Base-by-base conservation (phyloP, 2,113 vertebrate genomes). In the Bolborhynchus lineola region DNA sequence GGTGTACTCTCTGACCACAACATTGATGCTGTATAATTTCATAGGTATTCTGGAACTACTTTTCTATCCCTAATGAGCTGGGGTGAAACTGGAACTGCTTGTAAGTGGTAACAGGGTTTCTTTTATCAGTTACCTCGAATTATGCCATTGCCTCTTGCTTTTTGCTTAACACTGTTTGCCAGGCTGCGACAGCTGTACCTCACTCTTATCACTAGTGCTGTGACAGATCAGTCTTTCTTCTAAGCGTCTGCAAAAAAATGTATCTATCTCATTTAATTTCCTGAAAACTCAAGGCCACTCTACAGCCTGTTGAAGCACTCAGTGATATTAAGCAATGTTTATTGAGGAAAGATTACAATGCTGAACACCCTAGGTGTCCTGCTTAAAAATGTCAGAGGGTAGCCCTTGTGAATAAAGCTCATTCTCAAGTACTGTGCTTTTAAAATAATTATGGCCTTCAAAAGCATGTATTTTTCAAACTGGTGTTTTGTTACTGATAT, bases 341-440 rank as follows among this genome's bases (percentile, higher is more conserved):
- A 44, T 47, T 81, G 33, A 83, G 55, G 39, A 80, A 92, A 86
- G 20, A 84, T 81, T 74, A 49, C 42, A 90, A n/a, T 57, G 29
- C 12, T 78, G 37, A 86, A 83, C 18, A 49, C 35, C n/a, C 13
- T 33, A 63, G 16, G 15, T 64, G 25, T 21, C 7, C 33, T 52
- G 16, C 78, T 95, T 65, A 64, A 81, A 93, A 69, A 78, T 90
- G 60, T 64, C 62, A 63, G 49, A 62, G 33, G 18, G 41, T 28
- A 67, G 39, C 25, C 83, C 23, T 55, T 90, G 23, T 70, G 33
- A 71, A 83, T 50, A 88, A 74, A 92, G 35, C 10, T 90, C 0
- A 42, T 78, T 91, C 69, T 92, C 75, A 91, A 92, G 39, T 47
- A 8, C 3, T 65, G n/a, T n/a, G 41, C 29, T 82, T 92, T 96